A percentile compares a stretch with the other conserved stretches of the same genome.
These are phyloP conservation scores for Ardeotis arabs DNA, from an alignment of 2,113 vertebrate species.

Conservation along the genomic window DNA sequence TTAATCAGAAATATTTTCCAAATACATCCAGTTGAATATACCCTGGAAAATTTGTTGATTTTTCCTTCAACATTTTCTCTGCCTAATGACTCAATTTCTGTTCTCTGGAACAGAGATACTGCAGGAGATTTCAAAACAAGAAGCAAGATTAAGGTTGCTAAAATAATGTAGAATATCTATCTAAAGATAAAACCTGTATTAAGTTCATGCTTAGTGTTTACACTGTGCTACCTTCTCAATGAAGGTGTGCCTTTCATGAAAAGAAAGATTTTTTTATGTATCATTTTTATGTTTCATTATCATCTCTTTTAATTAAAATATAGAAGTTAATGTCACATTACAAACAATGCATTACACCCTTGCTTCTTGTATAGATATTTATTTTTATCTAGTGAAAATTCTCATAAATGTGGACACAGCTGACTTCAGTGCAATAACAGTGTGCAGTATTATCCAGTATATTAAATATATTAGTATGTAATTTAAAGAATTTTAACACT, in stretches of 20 bases:
- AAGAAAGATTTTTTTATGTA: not conserved
- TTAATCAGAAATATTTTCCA: not conserved
- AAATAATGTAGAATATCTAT: not conserved
- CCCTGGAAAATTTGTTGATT: not conserved
- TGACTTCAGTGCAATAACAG: not conserved
- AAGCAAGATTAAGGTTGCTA: not conserved
- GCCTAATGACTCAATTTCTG: not conserved
- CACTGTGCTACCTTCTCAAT: not conserved
- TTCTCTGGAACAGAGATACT: not conserved
- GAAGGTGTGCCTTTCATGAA: not conserved
- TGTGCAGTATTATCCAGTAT: not conserved
- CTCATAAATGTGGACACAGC: not conserved
- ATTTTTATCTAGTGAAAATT: not conserved
- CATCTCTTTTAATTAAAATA: not conserved
- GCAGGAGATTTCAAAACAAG: not conserved
- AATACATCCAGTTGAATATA: not conserved
- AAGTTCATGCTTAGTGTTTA: not conserved
- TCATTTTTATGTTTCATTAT: not conserved
- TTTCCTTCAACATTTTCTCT: not conserved
- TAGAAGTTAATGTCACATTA: not conserved
- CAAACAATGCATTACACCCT: not conserved
- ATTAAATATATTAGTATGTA: not conserved
- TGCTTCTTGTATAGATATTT: not conserved
- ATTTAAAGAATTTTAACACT: not conserved
- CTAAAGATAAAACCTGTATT: not conserved